Percentiles rank a stretch among this genome's conserved stretches.
Conservation (phyloP, 2,888 invertebrate species). For the Agapetus fuscipes region DNA sequence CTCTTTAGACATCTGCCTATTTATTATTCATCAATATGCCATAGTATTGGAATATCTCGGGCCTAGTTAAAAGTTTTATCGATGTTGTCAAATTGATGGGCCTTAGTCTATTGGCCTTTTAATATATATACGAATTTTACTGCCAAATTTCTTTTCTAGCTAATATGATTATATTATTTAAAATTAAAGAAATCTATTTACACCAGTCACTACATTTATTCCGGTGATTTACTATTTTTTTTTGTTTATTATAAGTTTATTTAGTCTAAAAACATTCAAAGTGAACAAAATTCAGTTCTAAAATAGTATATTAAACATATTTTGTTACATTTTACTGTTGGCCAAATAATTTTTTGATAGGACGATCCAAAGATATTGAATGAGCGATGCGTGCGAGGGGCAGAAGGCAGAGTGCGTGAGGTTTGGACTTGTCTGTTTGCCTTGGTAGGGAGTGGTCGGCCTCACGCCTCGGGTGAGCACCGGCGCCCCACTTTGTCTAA, state of each 20-base stretch:
- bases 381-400: background rate
- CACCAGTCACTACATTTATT: constrained; percentile 21
- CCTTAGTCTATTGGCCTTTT: constrained; percentile 22
- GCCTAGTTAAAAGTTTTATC: constrained; percentile 16
- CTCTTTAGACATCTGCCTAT: too few species aligned
- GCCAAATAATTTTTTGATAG: constrained; percentile 7
- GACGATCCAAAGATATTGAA: constrained; percentile 6
- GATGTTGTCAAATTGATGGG: constrained; percentile 20
- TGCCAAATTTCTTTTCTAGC: constrained; percentile 19
- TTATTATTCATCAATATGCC: too few species aligned
- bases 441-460: too few species aligned
- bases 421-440: too few species aligned
- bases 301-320: constrained; percentile 3
- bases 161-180: constrained; percentile 18
- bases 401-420: too few species aligned
- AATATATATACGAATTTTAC: constrained; percentile 21
- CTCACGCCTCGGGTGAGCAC: background rate
- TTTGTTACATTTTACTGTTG: constrained; percentile 6
- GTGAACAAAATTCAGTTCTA: constrained; percentile 19
- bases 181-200: constrained; percentile 20
- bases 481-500: background rate
- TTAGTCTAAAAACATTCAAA: constrained; percentile 8
- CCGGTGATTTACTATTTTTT: constrained; percentile 18
- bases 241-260: constrained; percentile 13
- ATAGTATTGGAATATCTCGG: constrained; percentile 11